Evolutionary conservation across 2,797 vertebrate genomes (phyloP).

Genomic region (Oryzias dopingdopingensis): DNA sequence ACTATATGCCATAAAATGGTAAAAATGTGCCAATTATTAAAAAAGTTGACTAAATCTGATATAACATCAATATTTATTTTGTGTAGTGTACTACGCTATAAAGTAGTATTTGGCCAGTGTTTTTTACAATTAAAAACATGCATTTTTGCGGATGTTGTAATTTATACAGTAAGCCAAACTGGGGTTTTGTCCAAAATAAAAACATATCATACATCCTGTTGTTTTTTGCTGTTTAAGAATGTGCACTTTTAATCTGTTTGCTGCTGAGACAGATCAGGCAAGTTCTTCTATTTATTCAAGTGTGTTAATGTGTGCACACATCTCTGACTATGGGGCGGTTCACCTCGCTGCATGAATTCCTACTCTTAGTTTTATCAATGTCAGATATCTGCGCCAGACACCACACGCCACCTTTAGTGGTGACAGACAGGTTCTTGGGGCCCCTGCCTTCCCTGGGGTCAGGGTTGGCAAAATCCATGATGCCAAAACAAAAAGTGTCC

Average conservation of each 20-base stretch:
- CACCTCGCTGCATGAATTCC: constrained; percentile 53
- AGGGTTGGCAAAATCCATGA: constrained; percentile 59
- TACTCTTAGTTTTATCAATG: constrained; percentile 69
- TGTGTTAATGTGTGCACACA: neutral
- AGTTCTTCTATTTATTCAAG: constrained; percentile 18
- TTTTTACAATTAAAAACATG: too few relatives aligned
- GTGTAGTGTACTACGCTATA: too few relatives aligned
- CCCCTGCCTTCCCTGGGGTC: constrained; percentile 49
- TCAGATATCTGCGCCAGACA: constrained; percentile 69
- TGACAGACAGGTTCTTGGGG: constrained; percentile 70
- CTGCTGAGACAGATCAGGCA: constrained; percentile 42
- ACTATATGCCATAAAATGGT: too few relatives aligned
- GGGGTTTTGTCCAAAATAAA: too few relatives aligned
- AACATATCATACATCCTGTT: too few relatives aligned
- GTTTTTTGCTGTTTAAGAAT: too few relatives aligned
- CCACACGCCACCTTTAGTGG: constrained; percentile 54
- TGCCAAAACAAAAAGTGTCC: constrained; percentile 43
- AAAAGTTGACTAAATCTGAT: too few relatives aligned
- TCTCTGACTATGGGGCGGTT: constrained; percentile 11
- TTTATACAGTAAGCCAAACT: too few relatives aligned
- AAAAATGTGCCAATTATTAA: too few relatives aligned
- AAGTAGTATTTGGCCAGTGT: too few relatives aligned
- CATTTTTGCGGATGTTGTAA: too few relatives aligned
- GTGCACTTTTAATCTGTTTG: constrained; percentile 11
- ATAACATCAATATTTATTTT: too few relatives aligned